These are phyloP conservation scores for Ips typographus DNA, from an alignment of 1,140 invertebrate species.

Conservation along the genomic window DNA sequence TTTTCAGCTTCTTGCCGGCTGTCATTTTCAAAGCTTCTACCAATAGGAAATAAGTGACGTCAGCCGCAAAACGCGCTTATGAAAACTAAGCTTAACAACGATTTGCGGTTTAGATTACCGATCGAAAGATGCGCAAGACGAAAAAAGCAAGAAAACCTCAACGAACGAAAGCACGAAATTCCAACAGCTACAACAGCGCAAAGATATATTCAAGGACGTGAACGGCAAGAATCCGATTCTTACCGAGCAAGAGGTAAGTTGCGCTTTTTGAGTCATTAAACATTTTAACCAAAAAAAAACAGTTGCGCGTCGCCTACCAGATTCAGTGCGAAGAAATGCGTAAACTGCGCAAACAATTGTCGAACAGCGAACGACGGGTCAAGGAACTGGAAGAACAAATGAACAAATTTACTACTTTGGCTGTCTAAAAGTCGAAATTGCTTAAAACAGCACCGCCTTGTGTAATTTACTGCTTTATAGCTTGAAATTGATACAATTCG, in stretches of 20 bases:
- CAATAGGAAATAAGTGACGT: no score
- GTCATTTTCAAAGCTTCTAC: no score
- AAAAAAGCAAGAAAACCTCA: slow-evolving; percentile 72
- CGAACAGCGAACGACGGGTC: slow-evolving; percentile 72
- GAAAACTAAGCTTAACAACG: neutral
- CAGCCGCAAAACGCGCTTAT: no score
- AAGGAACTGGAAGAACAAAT: slow-evolving; percentile 76
- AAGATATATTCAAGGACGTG: slow-evolving; percentile 58
- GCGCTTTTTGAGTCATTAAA: neutral
- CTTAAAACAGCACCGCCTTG: no score
- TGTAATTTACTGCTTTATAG: no score
- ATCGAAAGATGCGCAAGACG: slow-evolving; percentile 57
- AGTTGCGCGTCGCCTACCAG: slow-evolving; percentile 73
- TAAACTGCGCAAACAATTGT: slow-evolving; percentile 71
- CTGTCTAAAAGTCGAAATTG: no score
- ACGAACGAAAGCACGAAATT: slow-evolving; percentile 77
- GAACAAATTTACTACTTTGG: slow-evolving; percentile 16
- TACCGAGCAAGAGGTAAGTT: slow-evolving; percentile 59
- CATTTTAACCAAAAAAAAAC: neutral
- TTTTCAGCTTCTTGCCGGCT: no score
- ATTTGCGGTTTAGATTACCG: slow-evolving; percentile 64
- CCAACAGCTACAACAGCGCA: slow-evolving; percentile 66
- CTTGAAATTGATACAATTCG: no score
- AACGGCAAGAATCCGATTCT: slow-evolving; percentile 56
- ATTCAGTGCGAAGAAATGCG: slow-evolving; percentile 78